These are phyloP conservation scores for Psophia crepitans DNA, from an alignment of 2,113 vertebrate genomes.

Conservation along the genomic window DNA sequence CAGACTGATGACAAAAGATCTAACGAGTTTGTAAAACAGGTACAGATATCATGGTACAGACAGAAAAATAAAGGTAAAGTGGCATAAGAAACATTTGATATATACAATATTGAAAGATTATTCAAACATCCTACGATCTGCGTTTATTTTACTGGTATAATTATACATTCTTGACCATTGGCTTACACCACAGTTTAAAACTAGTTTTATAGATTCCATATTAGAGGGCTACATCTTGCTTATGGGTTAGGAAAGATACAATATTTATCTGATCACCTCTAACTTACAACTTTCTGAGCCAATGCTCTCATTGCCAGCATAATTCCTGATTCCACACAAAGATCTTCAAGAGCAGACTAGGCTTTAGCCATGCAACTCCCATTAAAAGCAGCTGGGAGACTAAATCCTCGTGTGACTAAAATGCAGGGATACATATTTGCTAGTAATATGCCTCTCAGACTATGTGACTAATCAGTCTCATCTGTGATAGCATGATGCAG, in stretches of 20 bases:
- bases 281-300: not conserved
- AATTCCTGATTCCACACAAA: not conserved
- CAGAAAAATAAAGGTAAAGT: not conserved
- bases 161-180: not conserved
- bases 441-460: not conserved
- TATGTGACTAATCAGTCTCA: not conserved
- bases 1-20: not conserved
- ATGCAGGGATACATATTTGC: not conserved
- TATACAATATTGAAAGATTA: not conserved
- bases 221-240: not conserved
- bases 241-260: not conserved
- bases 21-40: not conserved
- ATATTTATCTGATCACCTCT: not conserved
- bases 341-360: not conserved
- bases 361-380: not conserved
- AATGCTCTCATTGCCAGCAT: not conserved
- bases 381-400: conserved; percentile 24
- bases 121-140: not conserved
- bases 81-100: not conserved
- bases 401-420: not conserved
- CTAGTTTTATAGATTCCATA: not conserved
- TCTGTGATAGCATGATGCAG: not conserved
- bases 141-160: not conserved
- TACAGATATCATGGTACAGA: not conserved
- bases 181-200: not conserved